Evolutionary conservation across 2,888 invertebrate species (phyloP).

Genomic region (Coelinius sp.): DNA sequence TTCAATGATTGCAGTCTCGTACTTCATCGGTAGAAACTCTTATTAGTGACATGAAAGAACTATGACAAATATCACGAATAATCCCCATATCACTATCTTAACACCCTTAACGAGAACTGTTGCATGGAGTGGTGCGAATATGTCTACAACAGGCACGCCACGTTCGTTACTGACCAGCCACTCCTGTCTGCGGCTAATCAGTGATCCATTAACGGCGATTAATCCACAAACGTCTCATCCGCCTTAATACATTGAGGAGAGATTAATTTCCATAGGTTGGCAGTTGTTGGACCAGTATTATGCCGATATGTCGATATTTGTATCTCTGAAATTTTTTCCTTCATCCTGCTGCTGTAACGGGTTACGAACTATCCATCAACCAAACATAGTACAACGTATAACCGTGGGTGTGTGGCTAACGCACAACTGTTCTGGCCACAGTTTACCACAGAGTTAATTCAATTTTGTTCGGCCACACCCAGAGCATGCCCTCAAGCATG

Average conservation of each 20-base stretch:
- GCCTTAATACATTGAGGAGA: background rate
- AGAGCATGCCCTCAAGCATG: conserved; percentile 1
- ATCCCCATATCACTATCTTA: background rate
- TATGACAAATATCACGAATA: background rate
- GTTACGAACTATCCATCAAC: too few species aligned
- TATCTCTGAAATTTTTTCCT: too few species aligned
- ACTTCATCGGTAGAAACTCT: background rate
- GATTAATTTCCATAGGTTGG: background rate
- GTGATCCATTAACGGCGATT: conserved; percentile 17
- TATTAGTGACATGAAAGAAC: background rate
- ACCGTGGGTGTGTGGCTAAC: conserved; percentile 3
- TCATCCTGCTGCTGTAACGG: too few species aligned
- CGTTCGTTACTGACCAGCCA: conserved; percentile 14
- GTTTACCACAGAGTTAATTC: conserved; percentile 47
- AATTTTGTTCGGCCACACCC: conserved; percentile 47
- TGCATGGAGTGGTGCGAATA: background rate
- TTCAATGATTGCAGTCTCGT: background rate
- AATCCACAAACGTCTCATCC: background rate
- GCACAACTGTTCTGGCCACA: conserved; percentile 32
- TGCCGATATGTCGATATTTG: too few species aligned
- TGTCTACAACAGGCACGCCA: conserved; percentile 1
- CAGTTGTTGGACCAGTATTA: too few species aligned
- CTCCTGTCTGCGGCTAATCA: conserved; percentile 10
- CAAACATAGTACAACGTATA: background rate
- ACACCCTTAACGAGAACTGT: conserved; percentile 20